phyloP scores from a whole-genome alignment of 1,140 invertebrate species.

The Anastrepha obliqua region DNA sequence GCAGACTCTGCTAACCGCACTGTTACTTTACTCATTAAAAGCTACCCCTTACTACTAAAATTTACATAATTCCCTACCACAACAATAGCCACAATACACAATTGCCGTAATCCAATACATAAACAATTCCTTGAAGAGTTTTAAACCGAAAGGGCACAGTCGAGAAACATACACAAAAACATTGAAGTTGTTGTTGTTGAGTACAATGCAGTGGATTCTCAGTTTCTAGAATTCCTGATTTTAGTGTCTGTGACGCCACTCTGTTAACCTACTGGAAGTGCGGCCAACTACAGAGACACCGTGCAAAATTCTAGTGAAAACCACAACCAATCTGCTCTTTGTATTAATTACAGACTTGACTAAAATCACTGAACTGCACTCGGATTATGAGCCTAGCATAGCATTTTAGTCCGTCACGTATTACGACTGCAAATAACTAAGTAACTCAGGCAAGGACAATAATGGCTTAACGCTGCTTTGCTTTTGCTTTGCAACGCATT shows the following conservation, averaged over 20 bases:
- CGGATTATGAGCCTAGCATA: neutral
- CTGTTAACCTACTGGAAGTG: neutral
- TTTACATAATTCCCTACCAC: neutral
- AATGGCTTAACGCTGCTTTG: neutral
- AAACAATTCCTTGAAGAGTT: constrained; percentile 34
- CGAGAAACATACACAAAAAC: neutral
- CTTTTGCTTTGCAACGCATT: neutral
- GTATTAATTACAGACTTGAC: constrained; percentile 25
- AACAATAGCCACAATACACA: neutral
- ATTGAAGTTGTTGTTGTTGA: neutral
- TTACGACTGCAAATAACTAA: neutral
- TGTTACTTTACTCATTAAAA: too few relatives aligned
- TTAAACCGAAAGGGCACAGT: neutral
- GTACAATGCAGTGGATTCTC: neutral
- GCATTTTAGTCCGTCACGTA: neutral
- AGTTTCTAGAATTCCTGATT: neutral
- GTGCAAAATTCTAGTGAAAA: neutral
- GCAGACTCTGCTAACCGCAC: neutral
- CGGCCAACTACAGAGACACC: neutral
- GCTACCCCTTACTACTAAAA: neutral
- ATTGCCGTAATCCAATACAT: constrained; percentile 10
- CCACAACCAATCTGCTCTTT: neutral
- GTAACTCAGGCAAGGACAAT: neutral
- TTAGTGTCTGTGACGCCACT: neutral
- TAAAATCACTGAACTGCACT: neutral